Base-by-base conservation (phyloP, 2,888 invertebrate species). In the Unio delphinus region DNA sequence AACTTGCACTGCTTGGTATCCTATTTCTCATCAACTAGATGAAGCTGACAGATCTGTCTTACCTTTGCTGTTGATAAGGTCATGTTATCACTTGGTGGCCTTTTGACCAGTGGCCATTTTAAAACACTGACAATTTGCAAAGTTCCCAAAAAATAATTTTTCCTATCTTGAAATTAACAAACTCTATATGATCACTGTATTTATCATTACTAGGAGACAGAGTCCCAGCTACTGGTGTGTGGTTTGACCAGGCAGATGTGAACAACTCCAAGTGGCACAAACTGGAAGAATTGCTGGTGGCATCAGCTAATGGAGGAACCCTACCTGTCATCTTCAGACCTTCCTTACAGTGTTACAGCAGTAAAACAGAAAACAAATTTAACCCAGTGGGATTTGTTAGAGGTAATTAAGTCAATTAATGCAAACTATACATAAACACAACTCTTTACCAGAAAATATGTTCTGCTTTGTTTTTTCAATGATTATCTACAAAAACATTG, bases 291-390 rank as follows among this genome's bases (percentile, higher is more conserved):
- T 67, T 85, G 55, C 74, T 86, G n/a, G 81, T 86, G 6, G 61
- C 74, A 5, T 65, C 78, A 4, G 80, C 80, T 28, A 83, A 80
- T 67, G 69, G 75, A 17, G 83, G 86, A 7, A 91, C 92, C 4
- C 91, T 93, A 30, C 93, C 94, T 7, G 93, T 95, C 91, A 93
- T 94, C 76, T 95, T 95, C 89, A 94, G 94, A 85, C 95, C 96
- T 0, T 93, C 94, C 1, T 91, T 94, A 54, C 94, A 94, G 76
- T 91, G 96, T 67, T 94, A 95, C 86, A 94, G 89, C 7, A 83
- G 85, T 70, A 81, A 80, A 61, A 90, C 91, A 26, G 84, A 88
- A 73, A 93, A 93, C 79, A 91, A 90, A 63, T 90, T 91, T 64
- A 93, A 92, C 83, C 95, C 96, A 3, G 90, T 94, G 30, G 94